Evolutionary conservation across 2,797 vertebrate genomes (phyloP), one percentile per base, ranked within the genome.

Genomic region (Potorous gilbertii): DNA sequence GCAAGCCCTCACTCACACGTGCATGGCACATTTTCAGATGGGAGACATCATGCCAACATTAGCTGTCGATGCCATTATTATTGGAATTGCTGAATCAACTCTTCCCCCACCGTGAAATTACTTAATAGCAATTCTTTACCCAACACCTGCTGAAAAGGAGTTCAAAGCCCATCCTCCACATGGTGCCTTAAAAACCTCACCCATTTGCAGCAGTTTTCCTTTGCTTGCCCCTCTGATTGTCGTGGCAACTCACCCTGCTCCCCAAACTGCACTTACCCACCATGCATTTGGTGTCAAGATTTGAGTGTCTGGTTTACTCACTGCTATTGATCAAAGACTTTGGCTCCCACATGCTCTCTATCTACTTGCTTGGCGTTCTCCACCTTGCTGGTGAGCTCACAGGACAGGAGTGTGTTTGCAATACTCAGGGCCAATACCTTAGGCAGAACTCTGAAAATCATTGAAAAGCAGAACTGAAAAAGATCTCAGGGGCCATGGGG

Each of bases 21-120:
- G 97, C 92, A 50, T 56, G 97, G 95, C 97, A 97, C 94, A 97
- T 97, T 98, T 97, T 94, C 93, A 90, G 96, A 91, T 95, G 94
- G 94, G 94, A 97, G 97, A 91, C 93, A 96, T 94, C 93, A 90
- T 74, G 94, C 93, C 93, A 95, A 96, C 92, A 94, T 81, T 91
- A 96, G 94, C 92, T 96, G 95, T 96, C 94, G 95, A 95, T 93
- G 50, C 11, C 52, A 46, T 90, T 93, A 54, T n/a, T 56, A 90
- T 90, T 54, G 0, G 91, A 97, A 94, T 74, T 28, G 13, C 31
- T 55, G 87, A 96, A 95, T 95, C 94, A 94, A 87, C 56, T 94
- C 93, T 90, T 57, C 57, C 59, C 90, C 81, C 1, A 24, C 66
- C 91, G 74, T 54, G 52, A 95, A 31, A 54, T n/a, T 91, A 31